Evolutionary conservation across 1,140 invertebrate species (phyloP), one percentile per base, ranked within the genome.

Genomic region (Listronotus bonariensis): DNA sequence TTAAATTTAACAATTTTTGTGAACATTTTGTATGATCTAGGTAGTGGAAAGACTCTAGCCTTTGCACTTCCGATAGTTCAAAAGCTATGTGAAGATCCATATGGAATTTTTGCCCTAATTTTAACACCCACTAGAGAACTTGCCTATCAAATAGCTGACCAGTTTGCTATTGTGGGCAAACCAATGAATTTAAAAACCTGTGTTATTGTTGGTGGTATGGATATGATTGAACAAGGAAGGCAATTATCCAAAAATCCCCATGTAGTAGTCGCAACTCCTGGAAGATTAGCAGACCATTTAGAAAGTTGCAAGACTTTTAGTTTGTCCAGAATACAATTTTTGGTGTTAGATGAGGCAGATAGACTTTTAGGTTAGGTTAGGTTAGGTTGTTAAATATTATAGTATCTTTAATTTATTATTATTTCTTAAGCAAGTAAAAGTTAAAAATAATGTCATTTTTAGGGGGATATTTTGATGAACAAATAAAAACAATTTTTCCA

Each of bases 21-120:
- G 36, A 40, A 41, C 40, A 26, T 26, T 26, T 26, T 26, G 20
- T 26, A 26, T 3, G 1, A 26, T 26, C 20, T 45, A 65, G 62
- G 62, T 17, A 97, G 95, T 56, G 97, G 97, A 36, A 99, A 99
- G 85, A 99, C 97, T 6, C 88, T 97, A 73, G 93, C 96, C 0
- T 99, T 98, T 87, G 95, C 93, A 5, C 75, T 99, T 15, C 97
- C 97, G 0, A 96, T 99, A 74, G 78, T 99, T 51, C 93, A 99
- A 78, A 87, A 89, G 68, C 81, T 98, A 12, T 88, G 92, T 66
- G 89, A 96, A 76, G 95, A 95, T 76, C 96, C 96, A 0, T 95
- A 95, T 79, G 91, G 94, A 62, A 92, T 98, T 74, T 99, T 93
- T 86, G 95, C 95, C 31, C 81, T 99, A n/a, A 82, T 99, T 40